These are phyloP conservation scores for Megalops atlanticus DNA, from an alignment of 2,113 vertebrate species.

Conservation along the genomic window DNA sequence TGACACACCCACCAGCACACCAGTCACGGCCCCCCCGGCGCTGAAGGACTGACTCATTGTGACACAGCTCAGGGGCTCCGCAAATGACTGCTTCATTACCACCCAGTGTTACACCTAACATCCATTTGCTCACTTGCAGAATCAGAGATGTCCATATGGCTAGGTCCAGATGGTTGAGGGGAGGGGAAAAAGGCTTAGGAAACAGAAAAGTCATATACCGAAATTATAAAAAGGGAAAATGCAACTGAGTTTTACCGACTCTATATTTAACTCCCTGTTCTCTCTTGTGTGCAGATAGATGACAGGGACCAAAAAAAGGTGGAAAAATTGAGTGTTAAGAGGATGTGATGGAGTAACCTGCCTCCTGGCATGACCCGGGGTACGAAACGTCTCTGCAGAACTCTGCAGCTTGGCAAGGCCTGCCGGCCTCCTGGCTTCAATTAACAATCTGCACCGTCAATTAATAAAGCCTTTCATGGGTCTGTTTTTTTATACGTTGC, in stretches of 20 bases:
- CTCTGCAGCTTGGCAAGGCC: neutral
- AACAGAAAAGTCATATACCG: neutral
- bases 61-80: neutral
- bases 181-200: conserved; percentile 23
- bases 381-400: neutral
- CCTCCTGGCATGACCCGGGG: neutral
- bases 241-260: neutral
- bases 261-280: neutral
- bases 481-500: conserved; percentile 56
- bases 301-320: neutral
- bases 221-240: neutral
- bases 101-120: conserved; percentile 11
- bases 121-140: conserved; percentile 16
- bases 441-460: conserved; percentile 22
- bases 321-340: too few species aligned
- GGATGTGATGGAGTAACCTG: too few species aligned
- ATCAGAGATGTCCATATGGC: conserved; percentile 19
- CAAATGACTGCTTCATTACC: conserved; percentile 7
- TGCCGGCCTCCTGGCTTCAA: neutral
- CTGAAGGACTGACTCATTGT: neutral
- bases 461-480: conserved; percentile 45
- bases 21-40: neutral
- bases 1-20: neutral
- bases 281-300: neutral
- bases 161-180: conserved; percentile 13